phyloP scores from a whole-genome alignment of 2,797 vertebrate genomes.

The Phataginus tricuspis region DNA sequence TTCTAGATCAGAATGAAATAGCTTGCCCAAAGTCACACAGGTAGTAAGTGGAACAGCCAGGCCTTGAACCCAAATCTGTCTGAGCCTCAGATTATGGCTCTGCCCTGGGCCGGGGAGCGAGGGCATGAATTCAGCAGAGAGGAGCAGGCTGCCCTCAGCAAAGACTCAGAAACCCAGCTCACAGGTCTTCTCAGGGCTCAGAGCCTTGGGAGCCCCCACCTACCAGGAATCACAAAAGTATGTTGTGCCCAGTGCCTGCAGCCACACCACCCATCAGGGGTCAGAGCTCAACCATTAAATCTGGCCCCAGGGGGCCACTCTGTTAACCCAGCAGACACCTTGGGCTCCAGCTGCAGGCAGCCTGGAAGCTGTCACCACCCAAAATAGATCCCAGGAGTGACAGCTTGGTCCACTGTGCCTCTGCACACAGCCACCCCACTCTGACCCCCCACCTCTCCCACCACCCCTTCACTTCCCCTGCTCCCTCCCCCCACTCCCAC shows the following conservation, averaged over 20 bases:
- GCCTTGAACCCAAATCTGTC: neutral
- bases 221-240: neutral
- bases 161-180: neutral
- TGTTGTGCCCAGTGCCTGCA: neutral
- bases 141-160: neutral
- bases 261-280: neutral
- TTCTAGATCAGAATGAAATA: neutral
- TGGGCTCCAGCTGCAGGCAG: neutral
- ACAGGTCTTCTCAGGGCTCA: neutral
- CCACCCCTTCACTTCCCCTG: neutral
- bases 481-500: no score
- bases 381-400: neutral
- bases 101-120: neutral
- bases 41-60: neutral
- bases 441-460: neutral
- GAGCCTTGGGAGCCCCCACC: neutral
- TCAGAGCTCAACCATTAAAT: neutral
- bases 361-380: neutral
- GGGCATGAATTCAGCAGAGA: neutral
- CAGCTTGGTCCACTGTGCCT: neutral
- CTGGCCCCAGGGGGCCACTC: neutral
- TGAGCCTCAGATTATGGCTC: neutral
- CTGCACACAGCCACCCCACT: neutral
- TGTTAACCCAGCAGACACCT: constrained; percentile 21
- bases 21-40: neutral